Percentiles rank a stretch among this genome's conserved stretches.
These are phyloP conservation scores for Pseudopodoces humilis DNA, from an alignment of 2,113 vertebrate species.

Conservation along the genomic window DNA sequence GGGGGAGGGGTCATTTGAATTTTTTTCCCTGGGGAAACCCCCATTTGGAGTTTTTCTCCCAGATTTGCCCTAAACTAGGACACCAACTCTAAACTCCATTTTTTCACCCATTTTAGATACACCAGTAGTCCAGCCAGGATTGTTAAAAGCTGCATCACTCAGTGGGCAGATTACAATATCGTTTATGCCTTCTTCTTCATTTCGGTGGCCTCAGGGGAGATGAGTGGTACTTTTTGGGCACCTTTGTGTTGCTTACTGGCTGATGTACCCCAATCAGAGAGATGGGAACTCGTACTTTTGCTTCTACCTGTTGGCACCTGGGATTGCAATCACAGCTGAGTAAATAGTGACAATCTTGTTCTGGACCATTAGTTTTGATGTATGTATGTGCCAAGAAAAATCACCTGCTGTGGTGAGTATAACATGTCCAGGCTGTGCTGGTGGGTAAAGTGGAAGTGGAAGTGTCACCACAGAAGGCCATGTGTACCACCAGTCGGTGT, in stretches of 20 bases:
- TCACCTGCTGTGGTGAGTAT: neutral
- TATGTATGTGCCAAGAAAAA: neutral
- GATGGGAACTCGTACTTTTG: rapidly evolving
- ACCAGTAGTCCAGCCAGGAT: rapidly evolving
- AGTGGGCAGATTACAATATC: neutral
- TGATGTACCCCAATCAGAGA: neutral
- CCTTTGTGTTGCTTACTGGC: neutral
- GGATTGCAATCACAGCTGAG: neutral
- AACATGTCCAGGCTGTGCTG: neutral
- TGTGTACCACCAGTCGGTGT: neutral
- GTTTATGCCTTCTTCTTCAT: neutral
- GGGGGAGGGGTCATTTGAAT: no score
- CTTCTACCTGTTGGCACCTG: neutral
- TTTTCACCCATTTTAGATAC: neutral
- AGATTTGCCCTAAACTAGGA: no score
- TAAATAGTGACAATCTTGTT: neutral
- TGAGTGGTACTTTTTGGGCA: neutral
- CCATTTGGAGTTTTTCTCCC: no score
- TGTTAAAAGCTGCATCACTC: neutral
- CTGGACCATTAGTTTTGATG: neutral
- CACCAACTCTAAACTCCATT: neutral
- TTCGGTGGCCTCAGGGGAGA: neutral
- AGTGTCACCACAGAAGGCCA: neutral
- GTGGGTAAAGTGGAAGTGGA: neutral
- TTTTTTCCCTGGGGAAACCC: no score